A percentile compares a stretch with the other conserved stretches of the same genome.
Evolutionary conservation across 2,113 vertebrate genomes (phyloP).

Genomic region (Tricholaema leucomelas): DNA sequence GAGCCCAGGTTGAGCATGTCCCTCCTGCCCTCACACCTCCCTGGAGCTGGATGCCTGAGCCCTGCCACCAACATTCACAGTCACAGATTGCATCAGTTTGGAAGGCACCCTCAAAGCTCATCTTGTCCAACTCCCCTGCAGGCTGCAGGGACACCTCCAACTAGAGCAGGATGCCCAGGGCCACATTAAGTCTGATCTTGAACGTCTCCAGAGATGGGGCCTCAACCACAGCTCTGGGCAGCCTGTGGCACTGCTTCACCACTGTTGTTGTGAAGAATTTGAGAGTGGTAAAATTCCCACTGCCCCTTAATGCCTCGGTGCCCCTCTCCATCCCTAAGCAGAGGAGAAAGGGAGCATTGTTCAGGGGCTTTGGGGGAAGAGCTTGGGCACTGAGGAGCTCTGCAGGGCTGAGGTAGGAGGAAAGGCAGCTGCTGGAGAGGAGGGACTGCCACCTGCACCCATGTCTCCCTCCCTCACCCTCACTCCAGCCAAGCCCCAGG

Average conservation of each 20-base stretch:
- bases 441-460: not conserved
- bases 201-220: too few species aligned
- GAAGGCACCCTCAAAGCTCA: too few species aligned
- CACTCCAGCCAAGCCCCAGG: fast-evolving
- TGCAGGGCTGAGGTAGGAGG: not conserved
- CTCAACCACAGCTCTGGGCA: too few species aligned
- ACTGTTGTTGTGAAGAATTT: too few species aligned
- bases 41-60: fast-evolving
- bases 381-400: not conserved
- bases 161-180: too few species aligned
- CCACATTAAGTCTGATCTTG: too few species aligned
- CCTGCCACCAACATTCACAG: not conserved
- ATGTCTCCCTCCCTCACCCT: not conserved
- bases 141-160: too few species aligned
- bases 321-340: not conserved
- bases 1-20: fast-evolving
- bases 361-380: not conserved
- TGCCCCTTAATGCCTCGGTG: not conserved
- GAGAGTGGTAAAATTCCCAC: not conserved
- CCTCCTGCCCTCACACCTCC: not conserved
- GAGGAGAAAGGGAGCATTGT: conserved; percentile 56
- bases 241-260: too few species aligned
- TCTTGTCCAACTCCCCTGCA: too few species aligned
- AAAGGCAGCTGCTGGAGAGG: not conserved
- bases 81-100: too few species aligned